Evolutionary conservation across 2,797 vertebrate species (phyloP).

Genomic region (Rhinichthys osculus): DNA sequence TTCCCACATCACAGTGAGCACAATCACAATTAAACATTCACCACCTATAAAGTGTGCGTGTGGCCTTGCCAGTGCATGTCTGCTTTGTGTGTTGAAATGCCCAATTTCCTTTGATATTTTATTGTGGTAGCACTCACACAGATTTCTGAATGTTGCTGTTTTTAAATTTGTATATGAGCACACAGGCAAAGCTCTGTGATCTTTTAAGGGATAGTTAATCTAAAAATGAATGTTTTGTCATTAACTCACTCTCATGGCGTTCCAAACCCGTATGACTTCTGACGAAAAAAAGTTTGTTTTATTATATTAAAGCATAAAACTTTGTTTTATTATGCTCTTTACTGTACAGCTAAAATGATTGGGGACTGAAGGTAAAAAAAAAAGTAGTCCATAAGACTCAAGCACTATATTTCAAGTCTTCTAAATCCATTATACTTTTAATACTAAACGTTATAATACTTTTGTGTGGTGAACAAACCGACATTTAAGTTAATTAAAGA

Average conservation of each 20-base stretch:
- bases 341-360: neutral
- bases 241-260: neutral
- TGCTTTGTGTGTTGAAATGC: constrained; percentile 26
- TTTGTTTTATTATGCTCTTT: neutral
- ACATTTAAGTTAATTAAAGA: neutral
- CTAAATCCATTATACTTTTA: neutral
- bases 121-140: neutral
- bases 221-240: neutral
- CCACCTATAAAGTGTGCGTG: neutral
- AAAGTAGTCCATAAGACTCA: neutral
- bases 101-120: neutral
- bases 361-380: neutral
- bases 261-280: neutral
- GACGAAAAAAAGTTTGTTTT: neutral
- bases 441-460: neutral
- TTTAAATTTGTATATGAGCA: neutral
- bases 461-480: neutral
- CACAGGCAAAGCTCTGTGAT: constrained; percentile 4
- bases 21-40: neutral
- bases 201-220: neutral
- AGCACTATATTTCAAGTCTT: neutral
- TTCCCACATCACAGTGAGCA: constrained; percentile 8
- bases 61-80: constrained; percentile 34
- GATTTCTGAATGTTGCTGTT: neutral
- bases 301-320: too few relatives aligned